Evolutionary conservation across 2,888 invertebrate genomes (phyloP), one percentile per base, ranked within the genome.

Genomic region (Nomada fucata): DNA sequence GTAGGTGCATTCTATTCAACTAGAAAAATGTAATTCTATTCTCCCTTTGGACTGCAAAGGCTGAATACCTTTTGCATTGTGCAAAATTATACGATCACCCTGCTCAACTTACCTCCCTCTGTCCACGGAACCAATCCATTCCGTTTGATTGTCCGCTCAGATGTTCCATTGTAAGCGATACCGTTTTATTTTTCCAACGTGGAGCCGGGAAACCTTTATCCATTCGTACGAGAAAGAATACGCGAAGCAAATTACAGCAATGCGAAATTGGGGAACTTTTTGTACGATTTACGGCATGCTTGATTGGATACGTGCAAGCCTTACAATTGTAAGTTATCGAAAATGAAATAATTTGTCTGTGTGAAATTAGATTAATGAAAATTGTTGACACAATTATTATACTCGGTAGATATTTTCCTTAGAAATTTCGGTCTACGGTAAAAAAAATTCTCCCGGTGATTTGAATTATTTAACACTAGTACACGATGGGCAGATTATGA

Each of bases 61-160:
- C 76, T 79, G 69, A 76, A 69, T 74, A 69, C 53, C 81, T 86
- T 86, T 86, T 87, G 90, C 89, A 91, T 89, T 90, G 89, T 89
- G 89, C 90, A 87, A 91, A 92, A 92, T 92, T 92, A 91, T 91
- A 90, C 91, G 90, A 89, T 90, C 86, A 78, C 85, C 86, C 79
- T 67, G 69, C 80, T 82, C 68, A 36, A 44, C 77, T 82, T 87
- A 76, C 76, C 60, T 50, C 61, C 72, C 70, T 68, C 55, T 61
- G 59, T 61, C 60, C 53, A 20, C 36, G 47, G 55, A 63, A 72
- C 61, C 57, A 71, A 64, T 63, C 59, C 69, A 36, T 65, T 47
- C 47, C 63, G 42, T 47, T 53, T 65, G 20, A 65, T 81, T 60
- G 29, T 65, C 65, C 59, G 50, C 63, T 72, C 61, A 44, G 59